A percentile compares a stretch with the other conserved stretches of the same genome.
These are phyloP conservation scores for Daphoenositta chrysoptera DNA, from an alignment of 2,113 vertebrate genomes.

Conservation along the genomic window DNA sequence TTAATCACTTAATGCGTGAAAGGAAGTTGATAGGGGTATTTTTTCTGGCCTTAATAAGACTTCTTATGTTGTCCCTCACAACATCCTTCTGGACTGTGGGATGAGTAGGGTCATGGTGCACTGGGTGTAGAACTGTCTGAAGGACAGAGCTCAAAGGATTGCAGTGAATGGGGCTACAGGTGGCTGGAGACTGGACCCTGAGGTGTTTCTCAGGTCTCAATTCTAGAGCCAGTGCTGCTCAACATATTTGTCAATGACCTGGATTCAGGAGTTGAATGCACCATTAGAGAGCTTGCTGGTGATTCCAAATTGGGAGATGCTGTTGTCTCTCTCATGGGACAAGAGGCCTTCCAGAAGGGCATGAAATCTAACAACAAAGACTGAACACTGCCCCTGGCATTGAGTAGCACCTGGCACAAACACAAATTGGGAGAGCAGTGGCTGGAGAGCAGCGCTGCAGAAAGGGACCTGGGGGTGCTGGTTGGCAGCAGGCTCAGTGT, in stretches of 20 bases:
- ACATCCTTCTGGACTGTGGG: neutral
- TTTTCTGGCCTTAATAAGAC: neutral
- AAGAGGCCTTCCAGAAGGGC: neutral
- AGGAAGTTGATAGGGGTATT: neutral
- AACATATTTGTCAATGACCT: neutral
- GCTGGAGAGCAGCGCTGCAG: neutral
- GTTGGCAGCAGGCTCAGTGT: neutral
- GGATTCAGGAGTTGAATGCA: neutral
- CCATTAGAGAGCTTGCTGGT: neutral
- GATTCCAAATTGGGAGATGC: neutral
- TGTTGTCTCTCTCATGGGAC: neutral
- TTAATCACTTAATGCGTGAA: neutral
- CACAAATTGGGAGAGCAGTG: neutral
- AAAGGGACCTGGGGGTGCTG: neutral
- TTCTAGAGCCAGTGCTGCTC: neutral
- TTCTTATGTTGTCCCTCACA: neutral
- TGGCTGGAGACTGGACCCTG: neutral
- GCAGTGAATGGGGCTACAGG: neutral
- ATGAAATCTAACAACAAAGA: neutral
- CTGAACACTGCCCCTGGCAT: neutral
- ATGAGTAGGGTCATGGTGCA: neutral
- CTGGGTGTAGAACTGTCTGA: neutral
- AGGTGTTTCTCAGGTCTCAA: neutral
- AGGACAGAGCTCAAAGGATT: neutral
- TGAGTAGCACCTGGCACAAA: neutral